phyloP scores from a whole-genome alignment of 1,140 invertebrate species.

The Drosophila oshimai region DNA sequence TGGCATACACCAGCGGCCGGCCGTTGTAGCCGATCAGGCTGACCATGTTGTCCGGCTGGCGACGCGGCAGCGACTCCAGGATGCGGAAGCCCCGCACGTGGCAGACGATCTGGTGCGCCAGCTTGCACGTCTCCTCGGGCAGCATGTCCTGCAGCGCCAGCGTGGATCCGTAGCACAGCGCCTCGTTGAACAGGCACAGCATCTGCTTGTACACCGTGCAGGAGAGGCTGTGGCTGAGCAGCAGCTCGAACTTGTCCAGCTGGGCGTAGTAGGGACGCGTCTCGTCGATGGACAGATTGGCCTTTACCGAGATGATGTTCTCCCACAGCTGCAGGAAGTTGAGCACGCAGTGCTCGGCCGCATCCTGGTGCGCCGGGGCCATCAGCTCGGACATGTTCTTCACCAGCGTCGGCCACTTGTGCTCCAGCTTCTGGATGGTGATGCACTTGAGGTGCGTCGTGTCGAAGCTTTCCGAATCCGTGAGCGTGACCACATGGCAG shows the following conservation, averaged over 20 bases:
- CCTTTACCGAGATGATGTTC: slow-evolving; percentile 94
- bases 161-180: slow-evolving; percentile 94
- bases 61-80: slow-evolving; percentile 85
- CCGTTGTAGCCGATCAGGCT: slow-evolving; percentile 84
- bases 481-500: slow-evolving; percentile 88
- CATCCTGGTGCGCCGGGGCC: slow-evolving; percentile 83
- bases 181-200: slow-evolving; percentile 92
- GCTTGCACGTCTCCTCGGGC: slow-evolving; percentile 92
- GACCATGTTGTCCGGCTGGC: slow-evolving; percentile 83
- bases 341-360: slow-evolving; percentile 88
- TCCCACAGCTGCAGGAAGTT: slow-evolving; percentile 94
- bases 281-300: slow-evolving; percentile 93
- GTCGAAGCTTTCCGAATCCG: slow-evolving; percentile 91
- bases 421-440: slow-evolving; percentile 92
- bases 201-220: slow-evolving; percentile 92
- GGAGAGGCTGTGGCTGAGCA: slow-evolving; percentile 88
- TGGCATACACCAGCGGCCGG: slow-evolving; percentile 50
- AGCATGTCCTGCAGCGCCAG: slow-evolving; percentile 92
- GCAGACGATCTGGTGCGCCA: slow-evolving; percentile 92
- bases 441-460: slow-evolving; percentile 92
- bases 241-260: slow-evolving; percentile 90
- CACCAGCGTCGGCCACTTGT: slow-evolving; percentile 91
- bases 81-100: slow-evolving; percentile 93
- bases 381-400: slow-evolving; percentile 86
- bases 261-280: slow-evolving; percentile 94